phyloP scores from a whole-genome alignment of 2,888 invertebrate species.

The Tricholauxania praeusta region DNA sequence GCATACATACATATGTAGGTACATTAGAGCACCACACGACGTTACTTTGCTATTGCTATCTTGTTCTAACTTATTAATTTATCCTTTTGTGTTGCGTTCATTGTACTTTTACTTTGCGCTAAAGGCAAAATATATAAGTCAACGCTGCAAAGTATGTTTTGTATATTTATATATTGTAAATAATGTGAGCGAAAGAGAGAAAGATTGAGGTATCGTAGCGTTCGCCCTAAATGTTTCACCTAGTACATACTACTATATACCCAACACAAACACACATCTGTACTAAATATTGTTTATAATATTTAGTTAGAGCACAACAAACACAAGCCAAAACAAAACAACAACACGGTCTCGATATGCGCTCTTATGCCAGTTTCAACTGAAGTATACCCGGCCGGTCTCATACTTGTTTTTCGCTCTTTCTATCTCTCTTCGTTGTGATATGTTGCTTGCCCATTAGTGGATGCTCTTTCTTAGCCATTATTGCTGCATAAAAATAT shows the following conservation, averaged over 20 bases:
- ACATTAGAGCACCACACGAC: too few species aligned
- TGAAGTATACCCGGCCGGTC: too few species aligned
- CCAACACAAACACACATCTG: neutral
- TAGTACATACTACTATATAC: neutral
- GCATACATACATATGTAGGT: neutral
- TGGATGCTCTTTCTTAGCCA: too few species aligned
- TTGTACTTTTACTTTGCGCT: slow-evolving; percentile 25
- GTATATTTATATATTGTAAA: neutral
- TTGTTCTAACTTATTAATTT: slow-evolving; percentile 15
- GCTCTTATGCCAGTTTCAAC: too few species aligned
- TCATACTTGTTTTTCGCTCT: too few species aligned
- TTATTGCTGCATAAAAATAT: too few species aligned
- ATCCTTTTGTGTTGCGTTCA: slow-evolving; percentile 7
- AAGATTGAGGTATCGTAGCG: too few species aligned
- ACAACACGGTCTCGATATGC: too few species aligned
- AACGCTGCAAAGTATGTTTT: slow-evolving; percentile 10
- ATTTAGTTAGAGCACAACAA: neutral
- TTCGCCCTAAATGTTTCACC: slow-evolving; percentile 21
- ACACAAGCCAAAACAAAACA: too few species aligned
- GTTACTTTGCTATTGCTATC: slow-evolving; percentile 5
- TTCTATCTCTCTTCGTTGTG: too few species aligned
- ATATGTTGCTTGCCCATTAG: too few species aligned
- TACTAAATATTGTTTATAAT: slow-evolving; percentile 26
- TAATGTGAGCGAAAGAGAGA: too few species aligned
- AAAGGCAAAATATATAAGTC: slow-evolving; percentile 34